Base-by-base conservation (phyloP, 2,113 vertebrate genomes). In the Antigone vipio region DNA sequence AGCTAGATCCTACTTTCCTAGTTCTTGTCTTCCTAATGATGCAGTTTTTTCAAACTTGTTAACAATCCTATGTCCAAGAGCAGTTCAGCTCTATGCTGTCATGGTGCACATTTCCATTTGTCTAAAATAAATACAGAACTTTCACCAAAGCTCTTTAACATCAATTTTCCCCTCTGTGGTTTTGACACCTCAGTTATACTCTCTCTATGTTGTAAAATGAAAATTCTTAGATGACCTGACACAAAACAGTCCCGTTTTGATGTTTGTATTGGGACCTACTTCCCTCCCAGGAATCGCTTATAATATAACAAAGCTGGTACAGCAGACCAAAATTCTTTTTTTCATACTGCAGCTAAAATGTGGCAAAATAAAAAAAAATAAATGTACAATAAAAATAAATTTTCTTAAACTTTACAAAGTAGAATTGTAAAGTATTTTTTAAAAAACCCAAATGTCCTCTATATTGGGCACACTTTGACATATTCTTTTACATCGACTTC, bases 91-190 rank as follows among this genome's bases (percentile, higher is more conserved):
- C 72, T 58, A 5, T 24, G 47, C 49, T 79, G 66, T 76, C 74
- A 66, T 59, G 90, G 58, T 95, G 75, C 63, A 80, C 55, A 67
- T 66, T 93, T 93, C 47, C n/a, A 90, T 94, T 88, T 94, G 42
- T 68, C 73, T 92, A 92, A 56, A 93, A 85, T 76, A 88, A 95
- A 95, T 92, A 73, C n/a, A 62, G 80, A 93, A 69, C 47, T 90
- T 92, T 59, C 50, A 74, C 29, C 52, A 50, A 88, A 83, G 78
- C 18, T 80, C 67, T 93, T 77, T 55, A 77, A 82, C 18, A 89
- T 26, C 1, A 19, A 9, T 78, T 92, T 76, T 88, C 40, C 42
- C 38, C n/a, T 73, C 58, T 83, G 23, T 76, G 63, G 56, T 88
- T 93, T 74, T 88, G 77, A 74, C 38, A 89, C 47, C 8, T 83